Evolutionary conservation across 2,888 invertebrate species (phyloP), one percentile per base, ranked within the genome.

Genomic region (Hyposoter dolosus): DNA sequence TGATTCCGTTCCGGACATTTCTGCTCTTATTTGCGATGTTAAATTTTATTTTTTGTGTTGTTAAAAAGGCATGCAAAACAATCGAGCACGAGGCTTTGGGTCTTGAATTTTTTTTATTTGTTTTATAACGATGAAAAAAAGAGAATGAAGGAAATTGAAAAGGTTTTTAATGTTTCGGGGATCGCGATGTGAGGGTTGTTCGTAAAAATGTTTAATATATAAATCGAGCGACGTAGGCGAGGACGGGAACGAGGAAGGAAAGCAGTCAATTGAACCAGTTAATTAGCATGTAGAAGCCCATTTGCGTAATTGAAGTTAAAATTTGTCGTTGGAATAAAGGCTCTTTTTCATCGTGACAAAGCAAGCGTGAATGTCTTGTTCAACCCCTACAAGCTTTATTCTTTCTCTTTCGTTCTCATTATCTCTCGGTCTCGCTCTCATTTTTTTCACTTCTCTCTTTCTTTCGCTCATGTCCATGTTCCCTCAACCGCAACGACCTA

Each of bases 401-500:
- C 45, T 47, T n/a, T 32, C 19, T 50, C 76, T 47, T 19, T 63
- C 7, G 1, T n/a, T 47, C 28, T 71, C 69, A 19, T 43, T 71
- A n/a, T 28, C 28, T 47, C n/a, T 19, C 5, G 15, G 15, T 19
- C 12, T 66, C 19, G 19, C n/a, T 3, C 19, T 40, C 15, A 1
- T 35, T 23, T 53, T 56, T 53, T 40, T 19, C 40, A 12, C 32
- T 40, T 53, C 6, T 74, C 53, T 23, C 15, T 47, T 35, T 28
- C 72, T 50, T 50, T n/a, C 72, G 5, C 72, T 75, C 83, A 66
- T 50, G 66, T 79, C 68, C 50, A 65, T 63, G 76, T 86, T 71
- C 63, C 50, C 69, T 81, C 77, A 78, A 86, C 83, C 63, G 77
- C 81, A 68, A 81, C 78, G 86, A 86, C 86, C 86, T 86, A 86